Conservation (phyloP, 2,113 vertebrate genomes). For the Oncorhynchus clarkii region DNA sequence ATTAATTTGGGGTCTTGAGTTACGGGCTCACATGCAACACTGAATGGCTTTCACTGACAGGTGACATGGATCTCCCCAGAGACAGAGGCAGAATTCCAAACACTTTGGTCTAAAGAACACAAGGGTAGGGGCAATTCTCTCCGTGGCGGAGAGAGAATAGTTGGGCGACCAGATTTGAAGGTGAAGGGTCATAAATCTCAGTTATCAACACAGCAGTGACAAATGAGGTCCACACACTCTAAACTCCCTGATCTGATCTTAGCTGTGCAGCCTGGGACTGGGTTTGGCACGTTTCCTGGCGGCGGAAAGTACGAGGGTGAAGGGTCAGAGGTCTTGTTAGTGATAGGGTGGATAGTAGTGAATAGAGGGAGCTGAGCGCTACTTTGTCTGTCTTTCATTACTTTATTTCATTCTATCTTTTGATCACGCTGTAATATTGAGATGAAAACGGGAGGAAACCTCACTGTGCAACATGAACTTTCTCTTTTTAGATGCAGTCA, state of each 20-base stretch:
- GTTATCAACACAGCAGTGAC: constrained; percentile 34
- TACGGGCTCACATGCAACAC: neutral
- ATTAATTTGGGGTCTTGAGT: neutral
- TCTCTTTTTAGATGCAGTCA: neutral
- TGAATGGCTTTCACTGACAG: constrained; percentile 5
- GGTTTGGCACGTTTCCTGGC: constrained; percentile 20
- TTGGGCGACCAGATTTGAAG: constrained; percentile 4
- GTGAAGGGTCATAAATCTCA: constrained; percentile 36
- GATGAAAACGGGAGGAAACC: neutral
- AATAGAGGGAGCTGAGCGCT: neutral
- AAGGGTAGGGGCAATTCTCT: neutral
- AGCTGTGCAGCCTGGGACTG: constrained; percentile 25
- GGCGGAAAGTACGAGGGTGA: constrained; percentile 21
- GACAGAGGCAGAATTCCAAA: neutral
- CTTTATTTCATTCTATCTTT: neutral
- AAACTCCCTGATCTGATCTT: constrained; percentile 5
- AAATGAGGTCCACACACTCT: constrained; percentile 23
- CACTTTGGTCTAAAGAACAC: neutral
- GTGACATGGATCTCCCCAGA: constrained; percentile 8
- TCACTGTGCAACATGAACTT: neutral
- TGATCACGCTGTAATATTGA: neutral
- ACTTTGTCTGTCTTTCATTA: neutral
- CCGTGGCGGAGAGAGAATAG: neutral
- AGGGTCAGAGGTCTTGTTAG: constrained; percentile 17
- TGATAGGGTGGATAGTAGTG: neutral